A percentile compares a stretch with the other conserved stretches of the same genome.
Conservation (phyloP, 1,140 invertebrate genomes). For the Tyrophagus putrescentiae region DNA sequence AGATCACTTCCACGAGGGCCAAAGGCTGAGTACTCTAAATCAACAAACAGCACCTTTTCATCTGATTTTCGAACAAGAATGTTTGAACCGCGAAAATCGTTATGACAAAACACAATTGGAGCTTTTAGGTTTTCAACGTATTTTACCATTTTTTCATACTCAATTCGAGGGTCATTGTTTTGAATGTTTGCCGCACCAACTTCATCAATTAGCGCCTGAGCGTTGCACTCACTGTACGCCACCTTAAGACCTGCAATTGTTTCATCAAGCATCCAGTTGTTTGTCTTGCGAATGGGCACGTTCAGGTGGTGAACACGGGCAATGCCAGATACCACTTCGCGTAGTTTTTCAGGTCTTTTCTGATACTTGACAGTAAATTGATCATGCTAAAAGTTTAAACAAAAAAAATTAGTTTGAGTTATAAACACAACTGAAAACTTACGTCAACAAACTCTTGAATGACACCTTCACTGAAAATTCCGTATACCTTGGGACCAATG, state of each 20-base stretch:
- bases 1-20: conserved; percentile 16
- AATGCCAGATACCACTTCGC: not conserved
- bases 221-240: not conserved
- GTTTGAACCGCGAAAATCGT: conserved; percentile 18
- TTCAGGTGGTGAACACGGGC: not conserved
- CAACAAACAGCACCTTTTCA: conserved; percentile 2
- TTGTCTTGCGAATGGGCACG: not conserved
- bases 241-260: not conserved
- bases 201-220: not conserved
- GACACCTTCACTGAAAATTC: not conserved
- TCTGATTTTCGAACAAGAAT: conserved; percentile 18
- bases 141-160: not conserved
- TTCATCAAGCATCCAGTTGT: not conserved
- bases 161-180: not conserved
- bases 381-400: not conserved
- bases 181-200: not conserved
- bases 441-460: not conserved
- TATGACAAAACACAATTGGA: conserved; percentile 5
- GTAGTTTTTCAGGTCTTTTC: not conserved
- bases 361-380: not conserved
- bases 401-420: not conserved
- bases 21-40: conserved; percentile 18
- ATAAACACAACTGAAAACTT: too few relatives aligned
- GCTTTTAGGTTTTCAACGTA: not conserved
- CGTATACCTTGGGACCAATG: conserved; percentile 8